phyloP scores from a whole-genome alignment of 2,888 invertebrate genomes.

The Pteria penguin region DNA sequence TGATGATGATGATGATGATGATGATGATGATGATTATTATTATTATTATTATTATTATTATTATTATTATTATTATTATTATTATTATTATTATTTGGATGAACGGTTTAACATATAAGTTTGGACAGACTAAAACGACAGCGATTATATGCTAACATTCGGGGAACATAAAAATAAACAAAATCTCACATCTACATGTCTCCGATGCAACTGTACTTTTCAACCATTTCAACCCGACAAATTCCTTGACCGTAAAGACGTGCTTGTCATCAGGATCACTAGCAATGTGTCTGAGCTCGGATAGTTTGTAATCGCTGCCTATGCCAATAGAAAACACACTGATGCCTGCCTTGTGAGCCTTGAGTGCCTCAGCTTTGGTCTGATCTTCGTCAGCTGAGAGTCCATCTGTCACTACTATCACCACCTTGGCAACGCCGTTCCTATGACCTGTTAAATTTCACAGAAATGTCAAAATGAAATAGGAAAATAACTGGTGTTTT shows the following conservation, averaged over 20 bases:
- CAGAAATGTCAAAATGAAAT: no score
- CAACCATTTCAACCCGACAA: not conserved
- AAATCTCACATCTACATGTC: constrained; percentile 3
- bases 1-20: no score
- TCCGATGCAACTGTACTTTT: not conserved
- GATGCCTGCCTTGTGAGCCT: not conserved
- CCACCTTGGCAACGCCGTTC: constrained; percentile 2
- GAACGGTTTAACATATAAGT: no score
- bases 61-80: no score
- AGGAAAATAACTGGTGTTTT: no score
- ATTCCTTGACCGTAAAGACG: not conserved
- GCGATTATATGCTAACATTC: no score
- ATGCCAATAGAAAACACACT: constrained; percentile 4
- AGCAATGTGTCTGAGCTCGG: constrained; percentile 1
- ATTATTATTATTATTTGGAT: no score
- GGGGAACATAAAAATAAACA: no score
- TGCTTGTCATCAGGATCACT: constrained; percentile 11
- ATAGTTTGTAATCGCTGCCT: not conserved
- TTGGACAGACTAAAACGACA: no score
- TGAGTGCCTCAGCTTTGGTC: not conserved
- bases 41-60: no score
- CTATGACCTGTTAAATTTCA: constrained; percentile 1
- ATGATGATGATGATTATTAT: no score
- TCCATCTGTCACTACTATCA: constrained; percentile 8
- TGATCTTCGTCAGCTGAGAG: not conserved